phyloP scores from a whole-genome alignment of 1,140 invertebrate species.

The Drosophila elegans region DNA sequence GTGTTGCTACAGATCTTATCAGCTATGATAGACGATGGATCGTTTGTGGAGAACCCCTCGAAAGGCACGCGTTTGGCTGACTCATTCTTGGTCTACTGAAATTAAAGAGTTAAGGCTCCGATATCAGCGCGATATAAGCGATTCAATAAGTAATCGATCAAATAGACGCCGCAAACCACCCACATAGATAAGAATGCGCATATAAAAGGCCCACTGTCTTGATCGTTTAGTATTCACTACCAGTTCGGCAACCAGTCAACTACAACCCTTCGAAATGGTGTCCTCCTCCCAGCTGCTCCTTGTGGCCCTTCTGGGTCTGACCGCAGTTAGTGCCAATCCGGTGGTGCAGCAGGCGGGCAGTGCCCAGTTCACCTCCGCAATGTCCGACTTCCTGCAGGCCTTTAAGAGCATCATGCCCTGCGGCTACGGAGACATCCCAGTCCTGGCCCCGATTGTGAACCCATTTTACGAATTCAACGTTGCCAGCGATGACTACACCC shows the following conservation, averaged over 20 bases:
- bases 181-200: neutral
- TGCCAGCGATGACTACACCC: conserved; percentile 20
- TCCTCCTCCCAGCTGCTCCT: conserved; percentile 32
- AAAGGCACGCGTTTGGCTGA: too few relatives aligned
- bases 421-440: conserved; percentile 53
- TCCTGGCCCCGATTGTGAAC: conserved; percentile 41
- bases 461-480: conserved; percentile 34
- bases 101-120: too few relatives aligned
- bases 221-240: conserved; percentile 1
- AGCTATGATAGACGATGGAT: too few relatives aligned
- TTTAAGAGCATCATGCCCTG: conserved; percentile 66
- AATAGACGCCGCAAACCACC: neutral
- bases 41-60: too few relatives aligned
- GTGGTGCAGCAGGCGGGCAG: conserved; percentile 24
- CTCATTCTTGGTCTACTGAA: too few relatives aligned
- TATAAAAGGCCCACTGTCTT: conserved; percentile 34
- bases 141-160: conserved; percentile 12
- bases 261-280: conserved; percentile 38
- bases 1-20: too few relatives aligned
- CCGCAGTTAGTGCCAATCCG: conserved; percentile 26
- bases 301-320: conserved; percentile 32
- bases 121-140: too few relatives aligned
- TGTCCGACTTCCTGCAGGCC: conserved; percentile 43
- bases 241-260: conserved; percentile 8
- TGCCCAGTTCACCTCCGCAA: conserved; percentile 34